Evolutionary conservation across 2,888 invertebrate species (phyloP), one percentile per base, ranked within the genome.

Genomic region (Hylaea fasciaria): DNA sequence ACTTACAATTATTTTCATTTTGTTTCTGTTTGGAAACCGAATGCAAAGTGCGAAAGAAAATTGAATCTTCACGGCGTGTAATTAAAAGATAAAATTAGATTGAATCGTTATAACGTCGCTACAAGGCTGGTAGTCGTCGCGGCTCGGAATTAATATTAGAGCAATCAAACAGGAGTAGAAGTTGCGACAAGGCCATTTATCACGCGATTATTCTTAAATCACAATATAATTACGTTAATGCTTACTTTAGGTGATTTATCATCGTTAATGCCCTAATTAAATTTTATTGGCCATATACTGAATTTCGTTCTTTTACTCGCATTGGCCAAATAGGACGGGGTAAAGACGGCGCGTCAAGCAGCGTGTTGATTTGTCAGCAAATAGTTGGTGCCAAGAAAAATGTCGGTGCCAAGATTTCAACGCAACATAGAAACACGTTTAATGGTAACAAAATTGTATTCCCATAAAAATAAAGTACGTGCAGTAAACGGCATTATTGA

Each of bases 141-240:
- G 57, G 73, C 68, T 72, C 53, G 56, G 66, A 76, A 79, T 78
- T 78, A 79, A 80, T 80, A 77, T 76, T 67, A 79, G 73, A 73
- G 75, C 73, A 77, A 78, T 78, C 74, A 62, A 73, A 74, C 82
- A 76, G 72, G 81, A 81, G 77, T 77, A 73, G 74, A 82, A 82
- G 76, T 83, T 81, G 70, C 71, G 68, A 73, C 70, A 69, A 68
- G 69, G 66, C 78, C 78, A 86, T 88, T 85, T 77, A 85, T 89
- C 85, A 87, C 73, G 77, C 78, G 84, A 86, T 87, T 86, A 86
- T 85, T 82, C 80, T 77, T 78, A 83, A 86, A 88, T 86, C 87
- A 86, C 83, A 83, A 83, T 85, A 87, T 86, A 85, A 87, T 86
- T 84, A 84, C 84, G 77, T 78, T 82, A 85, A 85, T 82, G 78